A percentile compares a stretch with the other conserved stretches of the same genome.
Conservation (phyloP, 2,113 vertebrate genomes). For the Cyprinodon brontotheroides region DNA sequence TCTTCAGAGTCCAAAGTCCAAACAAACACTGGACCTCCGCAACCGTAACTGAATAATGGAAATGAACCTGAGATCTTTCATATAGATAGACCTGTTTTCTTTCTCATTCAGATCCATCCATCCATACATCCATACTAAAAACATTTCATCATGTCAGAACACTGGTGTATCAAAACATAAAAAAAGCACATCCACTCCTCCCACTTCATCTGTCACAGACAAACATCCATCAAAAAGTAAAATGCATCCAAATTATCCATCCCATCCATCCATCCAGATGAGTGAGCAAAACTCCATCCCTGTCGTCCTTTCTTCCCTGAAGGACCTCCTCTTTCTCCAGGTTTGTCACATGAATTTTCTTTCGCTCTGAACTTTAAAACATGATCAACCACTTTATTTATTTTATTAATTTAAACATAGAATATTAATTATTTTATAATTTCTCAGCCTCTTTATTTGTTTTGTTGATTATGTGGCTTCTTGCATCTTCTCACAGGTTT, state of each 20-base stretch:
- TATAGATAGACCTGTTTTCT: not conserved
- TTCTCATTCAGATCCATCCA: not conserved
- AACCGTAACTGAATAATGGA: too few species aligned
- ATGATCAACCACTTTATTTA: too few species aligned
- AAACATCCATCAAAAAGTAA: too few species aligned
- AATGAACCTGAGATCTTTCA: not conserved
- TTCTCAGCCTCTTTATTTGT: not conserved
- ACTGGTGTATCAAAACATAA: too few species aligned
- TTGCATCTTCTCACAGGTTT: conserved; percentile 10
- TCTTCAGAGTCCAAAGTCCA: too few species aligned
- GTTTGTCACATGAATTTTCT: conserved; percentile 1
- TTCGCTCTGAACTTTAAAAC: too few species aligned
- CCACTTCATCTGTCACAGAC: too few species aligned
- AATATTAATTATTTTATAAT: not conserved
- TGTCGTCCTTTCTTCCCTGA: conserved; percentile 24
- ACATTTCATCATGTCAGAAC: too few species aligned
- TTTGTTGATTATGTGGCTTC: conserved; percentile 16
- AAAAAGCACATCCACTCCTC: too few species aligned
- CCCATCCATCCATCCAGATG: conserved; percentile 34
- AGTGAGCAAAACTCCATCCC: conserved; percentile 48
- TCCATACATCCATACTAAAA: not conserved
- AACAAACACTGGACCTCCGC: too few species aligned
- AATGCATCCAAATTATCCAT: too few species aligned
- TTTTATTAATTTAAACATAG: not conserved
- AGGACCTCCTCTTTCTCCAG: conserved; percentile 13